A percentile compares a stretch with the other conserved stretches of the same genome.
Conservation (phyloP, 2,113 vertebrate species). For the Uria lomvia region DNA sequence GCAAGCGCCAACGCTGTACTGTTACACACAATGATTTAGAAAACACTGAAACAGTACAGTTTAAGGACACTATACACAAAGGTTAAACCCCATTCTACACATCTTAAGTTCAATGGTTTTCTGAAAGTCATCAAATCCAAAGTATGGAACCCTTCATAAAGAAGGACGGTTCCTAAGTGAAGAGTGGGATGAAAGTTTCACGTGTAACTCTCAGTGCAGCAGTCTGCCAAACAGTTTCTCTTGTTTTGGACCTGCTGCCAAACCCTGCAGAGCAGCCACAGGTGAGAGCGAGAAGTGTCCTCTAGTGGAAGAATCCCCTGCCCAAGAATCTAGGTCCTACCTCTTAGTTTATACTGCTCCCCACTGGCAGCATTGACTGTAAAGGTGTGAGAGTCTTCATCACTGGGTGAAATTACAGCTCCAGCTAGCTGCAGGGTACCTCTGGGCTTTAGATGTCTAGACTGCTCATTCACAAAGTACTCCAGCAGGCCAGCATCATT, state of each 20-base stretch:
- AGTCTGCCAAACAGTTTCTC: not conserved
- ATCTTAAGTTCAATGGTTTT: not conserved
- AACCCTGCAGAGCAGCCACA: not conserved
- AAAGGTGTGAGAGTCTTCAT: constrained; percentile 97
- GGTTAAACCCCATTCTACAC: not conserved
- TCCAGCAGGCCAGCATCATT: constrained; percentile 94
- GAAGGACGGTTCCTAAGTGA: not conserved
- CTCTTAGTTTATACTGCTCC: constrained; percentile 97
- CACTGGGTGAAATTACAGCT: constrained; percentile 97
- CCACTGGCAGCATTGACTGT: constrained; percentile 96
- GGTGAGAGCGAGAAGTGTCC: constrained; percentile 13
- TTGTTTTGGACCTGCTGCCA: not conserved
- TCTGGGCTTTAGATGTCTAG: constrained; percentile 89
- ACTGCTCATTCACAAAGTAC: constrained; percentile 98
- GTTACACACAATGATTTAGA: not conserved
- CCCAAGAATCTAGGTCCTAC: constrained; percentile 60
- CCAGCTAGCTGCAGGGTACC: constrained; percentile 92
- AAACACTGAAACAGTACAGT: not conserved
- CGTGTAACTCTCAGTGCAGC: not conserved
- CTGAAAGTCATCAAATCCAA: not conserved
- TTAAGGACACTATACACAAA: not conserved
- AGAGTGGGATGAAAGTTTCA: not conserved
- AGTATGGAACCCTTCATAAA: not conserved
- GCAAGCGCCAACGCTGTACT: not conserved
- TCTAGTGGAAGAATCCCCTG: constrained; percentile 20